Evolutionary conservation across 2,113 vertebrate genomes (phyloP).

Genomic region (Sturnira hondurensis): DNA sequence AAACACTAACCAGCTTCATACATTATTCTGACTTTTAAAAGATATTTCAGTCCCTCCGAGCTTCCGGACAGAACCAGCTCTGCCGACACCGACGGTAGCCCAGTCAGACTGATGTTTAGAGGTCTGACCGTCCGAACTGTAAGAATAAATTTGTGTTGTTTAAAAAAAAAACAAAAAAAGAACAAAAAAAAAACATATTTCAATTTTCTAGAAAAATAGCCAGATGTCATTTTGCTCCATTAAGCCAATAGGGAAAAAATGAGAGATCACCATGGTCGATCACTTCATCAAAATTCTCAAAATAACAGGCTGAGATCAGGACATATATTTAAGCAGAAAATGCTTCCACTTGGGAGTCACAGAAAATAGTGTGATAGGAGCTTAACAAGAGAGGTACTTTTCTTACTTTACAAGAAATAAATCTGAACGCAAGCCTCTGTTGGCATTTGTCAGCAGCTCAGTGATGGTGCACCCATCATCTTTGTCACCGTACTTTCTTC

Average conservation of each 20-base stretch:
- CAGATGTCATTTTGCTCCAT: neutral
- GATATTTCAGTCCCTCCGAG: too few species aligned
- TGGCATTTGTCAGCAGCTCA: neutral
- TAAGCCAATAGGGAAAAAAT: neutral
- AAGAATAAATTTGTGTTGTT: constrained; percentile 54
- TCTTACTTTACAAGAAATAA: neutral
- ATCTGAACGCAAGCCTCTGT: neutral
- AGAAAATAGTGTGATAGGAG: neutral
- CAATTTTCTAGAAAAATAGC: neutral
- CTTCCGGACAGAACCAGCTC: neutral
- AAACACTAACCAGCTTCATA: neutral
- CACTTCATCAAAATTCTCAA: neutral
- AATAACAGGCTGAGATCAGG: neutral
- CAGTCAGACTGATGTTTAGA: neutral
- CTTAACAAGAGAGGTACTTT: neutral
- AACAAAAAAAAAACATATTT: too few species aligned
- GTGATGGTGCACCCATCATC: neutral
- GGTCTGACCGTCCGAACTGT: neutral
- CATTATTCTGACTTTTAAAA: neutral
- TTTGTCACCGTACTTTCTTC: neutral
- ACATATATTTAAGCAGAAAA: neutral
- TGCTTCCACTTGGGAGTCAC: neutral
- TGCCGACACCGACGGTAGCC: neutral
- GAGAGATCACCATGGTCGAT: neutral
- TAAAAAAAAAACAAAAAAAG: too few species aligned